phyloP scores from a whole-genome alignment of 1,140 invertebrate species.

The Heliconius eleuchia region DNA sequence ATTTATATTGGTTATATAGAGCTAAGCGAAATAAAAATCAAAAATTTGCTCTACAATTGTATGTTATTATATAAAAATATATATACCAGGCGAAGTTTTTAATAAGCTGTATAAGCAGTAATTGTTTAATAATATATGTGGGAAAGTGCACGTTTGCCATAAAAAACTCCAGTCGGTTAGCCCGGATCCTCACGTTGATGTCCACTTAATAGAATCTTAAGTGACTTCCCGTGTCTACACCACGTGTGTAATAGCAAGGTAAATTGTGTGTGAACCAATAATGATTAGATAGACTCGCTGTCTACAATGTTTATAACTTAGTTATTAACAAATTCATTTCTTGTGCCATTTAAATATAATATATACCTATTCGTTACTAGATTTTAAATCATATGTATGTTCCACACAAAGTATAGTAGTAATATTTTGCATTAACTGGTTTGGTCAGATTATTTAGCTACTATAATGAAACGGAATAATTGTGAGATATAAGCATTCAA shows the following conservation, averaged over 20 bases:
- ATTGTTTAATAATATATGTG: conserved; percentile 40
- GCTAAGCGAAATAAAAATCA: no score
- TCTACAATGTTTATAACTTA: neutral
- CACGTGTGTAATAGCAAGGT: conserved; percentile 55
- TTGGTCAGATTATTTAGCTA: no score
- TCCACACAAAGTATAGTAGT: no score
- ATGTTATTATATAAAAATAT: no score
- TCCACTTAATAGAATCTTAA: conserved; percentile 61
- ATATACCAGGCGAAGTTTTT: no score
- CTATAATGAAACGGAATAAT: no score
- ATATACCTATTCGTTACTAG: no score
- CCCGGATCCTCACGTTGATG: conserved; percentile 69
- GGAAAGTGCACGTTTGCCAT: conserved; percentile 48
- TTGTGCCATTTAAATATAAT: neutral
- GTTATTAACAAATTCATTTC: neutral
- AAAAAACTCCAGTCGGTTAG: conserved; percentile 62
- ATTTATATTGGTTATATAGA: no score
- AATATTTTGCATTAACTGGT: no score
- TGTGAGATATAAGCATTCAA: no score
- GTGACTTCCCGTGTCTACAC: conserved; percentile 66
- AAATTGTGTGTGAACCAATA: conserved; percentile 52
- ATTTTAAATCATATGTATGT: no score
- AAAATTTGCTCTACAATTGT: no score
- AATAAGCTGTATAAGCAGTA: neutral
- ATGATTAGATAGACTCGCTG: conserved; percentile 13